A percentile compares a stretch with the other conserved stretches of the same genome.
Evolutionary conservation across 2,113 vertebrate genomes (phyloP).

Genomic region (Atlantisia rogersi): DNA sequence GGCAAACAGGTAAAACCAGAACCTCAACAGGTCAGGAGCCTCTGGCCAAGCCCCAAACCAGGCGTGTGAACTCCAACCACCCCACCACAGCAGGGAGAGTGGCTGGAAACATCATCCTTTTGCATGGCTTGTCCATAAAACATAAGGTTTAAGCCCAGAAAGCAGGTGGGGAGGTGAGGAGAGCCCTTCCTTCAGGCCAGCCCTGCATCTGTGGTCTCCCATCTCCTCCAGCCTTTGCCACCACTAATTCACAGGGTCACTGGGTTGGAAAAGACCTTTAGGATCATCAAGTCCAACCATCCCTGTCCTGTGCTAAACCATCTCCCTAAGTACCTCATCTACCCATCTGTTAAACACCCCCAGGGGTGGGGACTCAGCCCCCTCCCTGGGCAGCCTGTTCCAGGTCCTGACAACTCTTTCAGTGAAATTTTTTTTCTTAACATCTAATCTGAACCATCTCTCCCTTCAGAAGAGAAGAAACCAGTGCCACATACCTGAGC

Average conservation of each 20-base stretch:
- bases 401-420: too few relatives aligned
- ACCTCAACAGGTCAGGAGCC: neutral
- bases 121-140: neutral
- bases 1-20: neutral
- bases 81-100: neutral
- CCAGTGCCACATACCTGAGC: neutral
- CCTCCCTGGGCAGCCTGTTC: too few relatives aligned
- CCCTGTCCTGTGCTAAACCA: too few relatives aligned
- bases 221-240: neutral
- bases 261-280: too few relatives aligned
- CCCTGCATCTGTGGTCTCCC: neutral
- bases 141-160: neutral
- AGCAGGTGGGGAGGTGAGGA: neutral
- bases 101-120: neutral
- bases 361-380: too few relatives aligned
- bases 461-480: neutral
- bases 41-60: neutral
- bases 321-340: too few relatives aligned
- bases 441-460: too few relatives aligned
- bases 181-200: neutral
- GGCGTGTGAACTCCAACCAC: rapidly evolving
- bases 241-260: neutral
- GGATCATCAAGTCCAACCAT: too few relatives aligned
- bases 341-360: too few relatives aligned
- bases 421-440: too few relatives aligned